These are phyloP conservation scores for Antitype chi DNA, from an alignment of 2,888 invertebrate species.

Conservation along the genomic window DNA sequence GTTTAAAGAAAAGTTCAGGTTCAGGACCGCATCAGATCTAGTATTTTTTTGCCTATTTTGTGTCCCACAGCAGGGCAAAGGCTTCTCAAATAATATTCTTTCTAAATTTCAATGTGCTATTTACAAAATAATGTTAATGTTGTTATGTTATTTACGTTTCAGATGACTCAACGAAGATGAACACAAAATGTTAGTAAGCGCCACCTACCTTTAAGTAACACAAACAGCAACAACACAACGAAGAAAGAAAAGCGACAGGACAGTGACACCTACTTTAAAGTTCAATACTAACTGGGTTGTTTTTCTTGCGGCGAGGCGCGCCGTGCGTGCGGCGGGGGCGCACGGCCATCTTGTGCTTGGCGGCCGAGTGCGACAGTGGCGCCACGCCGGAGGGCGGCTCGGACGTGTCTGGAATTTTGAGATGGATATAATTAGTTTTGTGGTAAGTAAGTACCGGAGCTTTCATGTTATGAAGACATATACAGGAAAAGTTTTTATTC, in stretches of 20 bases:
- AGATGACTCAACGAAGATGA: neutral
- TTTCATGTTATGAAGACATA: neutral
- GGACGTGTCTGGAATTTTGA: slow-evolving; percentile 79
- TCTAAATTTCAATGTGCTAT: no score
- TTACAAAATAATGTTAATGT: no score
- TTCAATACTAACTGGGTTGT: slow-evolving; percentile 78
- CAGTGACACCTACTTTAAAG: slow-evolving; percentile 56
- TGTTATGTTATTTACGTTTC: neutral
- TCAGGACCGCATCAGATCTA: no score
- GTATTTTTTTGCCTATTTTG: no score
- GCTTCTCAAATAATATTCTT: no score
- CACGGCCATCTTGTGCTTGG: slow-evolving; percentile 95
- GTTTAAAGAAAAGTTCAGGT: no score
- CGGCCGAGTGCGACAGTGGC: slow-evolving; percentile 95
- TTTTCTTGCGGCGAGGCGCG: slow-evolving; percentile 92
- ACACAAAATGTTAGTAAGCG: slow-evolving; percentile 14
- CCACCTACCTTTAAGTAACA: slow-evolving; percentile 33
- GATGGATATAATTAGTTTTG: neutral
- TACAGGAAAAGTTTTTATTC: no score
- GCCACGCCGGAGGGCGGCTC: slow-evolving; percentile 89
- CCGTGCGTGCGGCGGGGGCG: slow-evolving; percentile 94
- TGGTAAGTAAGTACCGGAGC: neutral
- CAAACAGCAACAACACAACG: slow-evolving; percentile 19
- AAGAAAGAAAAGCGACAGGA: slow-evolving; percentile 27
- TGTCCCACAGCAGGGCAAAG: no score